Evolutionary conservation across 2,888 invertebrate genomes (phyloP), one percentile per base, ranked within the genome.

Genomic region (Diplazon laetatorius): DNA sequence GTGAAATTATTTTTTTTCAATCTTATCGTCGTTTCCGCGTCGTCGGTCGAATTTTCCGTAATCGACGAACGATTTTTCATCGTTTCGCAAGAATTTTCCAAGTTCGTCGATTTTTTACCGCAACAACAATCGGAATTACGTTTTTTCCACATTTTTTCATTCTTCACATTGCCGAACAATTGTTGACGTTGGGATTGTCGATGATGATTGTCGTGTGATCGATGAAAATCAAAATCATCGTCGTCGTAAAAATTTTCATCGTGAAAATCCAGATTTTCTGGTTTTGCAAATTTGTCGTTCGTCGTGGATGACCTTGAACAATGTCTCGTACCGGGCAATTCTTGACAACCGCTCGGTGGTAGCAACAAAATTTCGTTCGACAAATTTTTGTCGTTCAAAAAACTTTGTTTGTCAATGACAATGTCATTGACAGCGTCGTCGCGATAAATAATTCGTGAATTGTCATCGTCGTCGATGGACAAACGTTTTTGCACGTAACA

Each of bases 291-390:
- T 1, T 0, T 1, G 1, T 74, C 35, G 39, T 25, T 48, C 10
- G 37, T 65, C 12, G 30, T 60, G 44, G 18, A 0, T 22, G 14
- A 3, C 60, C 60, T n/a, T n/a, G n/a, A n/a, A 30, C 65, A 69
- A 1, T 80, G 74, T 10, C 88, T 81, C 5, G 70, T 87, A 0
- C 89, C 89, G 0, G 90, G 89, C 2, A 90, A 71, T 35, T 90
- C 90, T 68, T 88, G 88, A 59, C 88, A 90, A 0, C 88, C 89
- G 60, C 89, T 89, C 0, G 89, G 89, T 0, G 87, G 85, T 18
- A 80, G 9, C 10, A 83, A 39, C 10, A 76, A 48, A 52, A 76
- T 80, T 44, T 73, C 69, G 0, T 79, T 60, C n/a, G 62, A 37
- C 18, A 39, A 16, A 20, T 37, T 25, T 0, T 35, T 75, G 1